phyloP scores from a whole-genome alignment of 2,888 invertebrate species.

The Troides helena region DNA sequence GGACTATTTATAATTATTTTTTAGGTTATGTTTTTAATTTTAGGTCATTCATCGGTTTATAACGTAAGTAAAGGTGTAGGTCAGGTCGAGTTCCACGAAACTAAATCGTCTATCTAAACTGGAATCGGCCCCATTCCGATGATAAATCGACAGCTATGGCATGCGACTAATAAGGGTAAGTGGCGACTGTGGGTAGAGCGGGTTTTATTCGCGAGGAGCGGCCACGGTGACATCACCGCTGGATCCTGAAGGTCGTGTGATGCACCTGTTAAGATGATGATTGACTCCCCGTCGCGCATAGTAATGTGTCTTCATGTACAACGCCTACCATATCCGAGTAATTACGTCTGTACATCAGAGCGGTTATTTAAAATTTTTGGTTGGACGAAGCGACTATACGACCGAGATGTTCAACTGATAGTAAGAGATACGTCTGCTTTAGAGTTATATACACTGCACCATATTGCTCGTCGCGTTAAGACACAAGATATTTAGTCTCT shows the following conservation, averaged over 20 bases:
- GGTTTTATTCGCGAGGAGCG: constrained; percentile 43
- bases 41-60: background rate
- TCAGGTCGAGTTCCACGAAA: background rate
- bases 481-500: too few species aligned
- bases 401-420: too few species aligned
- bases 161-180: constrained; percentile 48
- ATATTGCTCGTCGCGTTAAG: too few species aligned
- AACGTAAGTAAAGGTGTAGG: background rate
- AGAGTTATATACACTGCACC: too few species aligned
- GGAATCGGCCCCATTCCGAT: constrained; percentile 31
- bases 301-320: constrained; percentile 29
- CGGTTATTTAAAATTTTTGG: background rate
- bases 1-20: too few species aligned
- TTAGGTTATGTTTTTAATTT: too few species aligned
- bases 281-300: constrained; percentile 31
- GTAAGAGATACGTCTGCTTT: too few species aligned
- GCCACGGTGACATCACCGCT: constrained; percentile 51
- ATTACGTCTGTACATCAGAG: background rate
- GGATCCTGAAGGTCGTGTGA: constrained; percentile 40
- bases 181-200: constrained; percentile 43
- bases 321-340: constrained; percentile 29
- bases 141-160: constrained; percentile 30
- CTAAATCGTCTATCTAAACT: constrained; percentile 11
- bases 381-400: background rate
- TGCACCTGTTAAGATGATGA: constrained; percentile 37